A percentile compares a stretch with the other conserved stretches of the same genome.
phyloP scores from a whole-genome alignment of 2,113 vertebrate genomes.

The Lanius collurio region DNA sequence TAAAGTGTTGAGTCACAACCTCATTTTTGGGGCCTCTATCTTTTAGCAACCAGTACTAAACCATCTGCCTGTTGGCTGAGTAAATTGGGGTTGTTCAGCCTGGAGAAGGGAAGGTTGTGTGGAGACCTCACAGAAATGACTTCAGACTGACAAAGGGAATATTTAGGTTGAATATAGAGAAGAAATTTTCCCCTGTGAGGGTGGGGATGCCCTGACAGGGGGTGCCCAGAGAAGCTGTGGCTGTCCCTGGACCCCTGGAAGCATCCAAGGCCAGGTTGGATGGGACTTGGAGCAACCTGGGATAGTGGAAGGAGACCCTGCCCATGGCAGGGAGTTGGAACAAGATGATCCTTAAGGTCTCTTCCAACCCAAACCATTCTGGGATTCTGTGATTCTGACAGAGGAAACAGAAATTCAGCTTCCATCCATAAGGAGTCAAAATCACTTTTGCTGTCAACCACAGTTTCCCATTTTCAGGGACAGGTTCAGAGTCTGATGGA shows the following conservation, averaged over 20 bases:
- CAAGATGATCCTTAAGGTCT: not conserved
- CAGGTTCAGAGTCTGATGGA: not conserved
- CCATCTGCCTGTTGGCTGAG: not conserved
- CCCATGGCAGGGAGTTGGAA: not conserved
- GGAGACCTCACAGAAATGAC: not conserved
- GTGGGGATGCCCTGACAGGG: fast-evolving
- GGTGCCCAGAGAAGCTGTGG: not conserved
- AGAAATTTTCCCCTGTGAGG: not conserved
- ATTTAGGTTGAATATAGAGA: not conserved
- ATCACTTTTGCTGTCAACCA: not conserved
- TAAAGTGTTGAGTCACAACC: not conserved
- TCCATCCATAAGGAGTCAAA: not conserved
- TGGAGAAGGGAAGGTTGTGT: not conserved
- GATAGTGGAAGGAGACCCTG: fast-evolving
- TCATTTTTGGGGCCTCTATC: not conserved
- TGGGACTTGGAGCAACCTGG: not conserved
- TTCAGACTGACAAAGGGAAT: not conserved
- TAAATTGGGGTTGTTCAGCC: not conserved
- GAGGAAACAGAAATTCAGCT: not conserved
- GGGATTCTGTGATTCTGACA: not conserved
- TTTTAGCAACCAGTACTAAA: not conserved
- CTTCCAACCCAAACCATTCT: not conserved
- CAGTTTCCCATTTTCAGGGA: not conserved
- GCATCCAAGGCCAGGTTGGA: not conserved
- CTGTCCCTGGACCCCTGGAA: not conserved